Evolutionary conservation across 2,888 invertebrate genomes (phyloP), one percentile per base, ranked within the genome.

Genomic region (Actias luna): DNA sequence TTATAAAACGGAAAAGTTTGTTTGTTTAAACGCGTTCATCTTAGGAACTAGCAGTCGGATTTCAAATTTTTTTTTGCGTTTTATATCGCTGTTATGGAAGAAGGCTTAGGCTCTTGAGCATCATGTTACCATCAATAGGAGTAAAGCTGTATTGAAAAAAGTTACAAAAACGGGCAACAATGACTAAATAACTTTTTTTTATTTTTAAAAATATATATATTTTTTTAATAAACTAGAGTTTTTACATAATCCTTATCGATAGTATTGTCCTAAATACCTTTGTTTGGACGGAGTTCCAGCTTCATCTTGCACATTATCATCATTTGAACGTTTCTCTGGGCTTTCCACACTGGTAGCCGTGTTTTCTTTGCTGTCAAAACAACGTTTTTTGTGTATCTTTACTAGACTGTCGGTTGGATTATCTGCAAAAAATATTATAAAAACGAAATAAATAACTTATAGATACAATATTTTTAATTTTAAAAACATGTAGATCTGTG

Each of bases 281-380:
- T 36, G 39, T 18, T 42, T 59, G 18, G 36, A 27, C 22, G 59
- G 39, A 29, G 59, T 59, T 42, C 29, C 59, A n/a, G 27, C 27
- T 8, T 59, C 35, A 22, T 63, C 59, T 14, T 22, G 16, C 2
- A 57, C n/a, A 10, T 63, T 52, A 29, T 27, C 71, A 8, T 81
- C 60, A 16, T 70, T 68, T 64, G 80, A 69, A 0, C 79, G 79
- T 1, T 81, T 82, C 22, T 75, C 73, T 1, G 75, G 63, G 12
- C 75, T 72, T 36, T 76, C 73, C 0, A 76, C 75, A 4, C 75
- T 78, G 16, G 66, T 58, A 0, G 69, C 59, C 18, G 31, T 50
- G 8, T 36, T 52, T 10, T 27, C 59, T 14, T 18, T 14, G n/a
- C 12, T 59, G 22, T 60, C 55, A 8, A 55, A 36, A 7, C 59